phyloP scores from a whole-genome alignment of 2,113 vertebrate species.

The Charina bottae region DNA sequence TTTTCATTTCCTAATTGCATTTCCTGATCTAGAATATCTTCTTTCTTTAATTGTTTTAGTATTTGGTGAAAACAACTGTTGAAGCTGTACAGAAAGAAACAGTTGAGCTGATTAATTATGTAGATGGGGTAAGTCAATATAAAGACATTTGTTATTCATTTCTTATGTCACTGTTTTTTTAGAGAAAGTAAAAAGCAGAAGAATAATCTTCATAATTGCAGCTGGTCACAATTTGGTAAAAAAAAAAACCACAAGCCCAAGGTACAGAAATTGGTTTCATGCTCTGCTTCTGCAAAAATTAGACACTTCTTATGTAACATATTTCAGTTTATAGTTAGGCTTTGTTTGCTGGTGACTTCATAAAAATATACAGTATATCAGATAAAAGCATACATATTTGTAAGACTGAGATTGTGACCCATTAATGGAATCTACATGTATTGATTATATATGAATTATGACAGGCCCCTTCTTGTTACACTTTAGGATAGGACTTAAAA shows the following conservation, averaged over 20 bases:
- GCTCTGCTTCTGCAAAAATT: neutral
- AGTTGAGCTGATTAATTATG: constrained; percentile 81
- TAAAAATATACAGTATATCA: neutral
- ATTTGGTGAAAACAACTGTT: constrained; percentile 57
- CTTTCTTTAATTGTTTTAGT: constrained; percentile 72
- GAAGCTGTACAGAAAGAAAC: constrained; percentile 76
- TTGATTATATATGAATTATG: neutral
- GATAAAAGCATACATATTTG: neutral
- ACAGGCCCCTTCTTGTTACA: neutral
- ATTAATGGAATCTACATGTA: neutral
- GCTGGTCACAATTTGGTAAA: neutral
- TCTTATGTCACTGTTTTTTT: neutral
- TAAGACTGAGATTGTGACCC: neutral
- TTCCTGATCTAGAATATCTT: constrained; percentile 22
- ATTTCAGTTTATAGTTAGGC: neutral
- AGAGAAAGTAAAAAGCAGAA: constrained; percentile 6
- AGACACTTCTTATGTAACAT: neutral
- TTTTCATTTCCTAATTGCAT: neutral
- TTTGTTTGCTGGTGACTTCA: neutral
- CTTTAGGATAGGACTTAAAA: neutral
- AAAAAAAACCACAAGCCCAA: neutral
- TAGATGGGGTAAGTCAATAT: constrained; percentile 81
- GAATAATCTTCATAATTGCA: neutral
- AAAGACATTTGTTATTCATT: neutral
- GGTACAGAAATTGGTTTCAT: neutral